A percentile compares a stretch with the other conserved stretches of the same genome.
These are phyloP conservation scores for Xyliphius kryptos DNA, from an alignment of 2,113 vertebrate species.

Conservation along the genomic window DNA sequence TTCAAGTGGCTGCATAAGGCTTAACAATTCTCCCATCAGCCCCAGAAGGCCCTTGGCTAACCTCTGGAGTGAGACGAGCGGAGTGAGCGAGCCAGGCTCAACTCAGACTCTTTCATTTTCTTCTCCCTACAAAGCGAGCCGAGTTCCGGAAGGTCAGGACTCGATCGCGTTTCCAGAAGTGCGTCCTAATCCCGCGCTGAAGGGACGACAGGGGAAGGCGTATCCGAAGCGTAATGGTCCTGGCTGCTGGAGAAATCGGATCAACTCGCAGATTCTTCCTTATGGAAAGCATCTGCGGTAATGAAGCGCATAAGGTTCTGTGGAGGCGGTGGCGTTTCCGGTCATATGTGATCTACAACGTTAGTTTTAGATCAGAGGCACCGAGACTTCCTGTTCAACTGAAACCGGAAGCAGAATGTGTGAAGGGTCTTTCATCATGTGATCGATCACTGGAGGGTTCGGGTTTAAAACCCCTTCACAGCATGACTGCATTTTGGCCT, in stretches of 20 bases:
- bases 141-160: conserved; percentile 13
- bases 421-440: background rate
- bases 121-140: background rate
- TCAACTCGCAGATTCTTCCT: background rate
- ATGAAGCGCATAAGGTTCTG: conserved; percentile 1
- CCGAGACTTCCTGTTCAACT: background rate
- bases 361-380: background rate
- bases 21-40: conserved; percentile 19
- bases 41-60: conserved; percentile 7
- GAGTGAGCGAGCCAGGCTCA: too few relatives aligned
- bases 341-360: background rate
- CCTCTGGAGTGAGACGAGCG: background rate
- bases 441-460: background rate
- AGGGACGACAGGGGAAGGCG: background rate
- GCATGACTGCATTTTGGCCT: too few relatives aligned
- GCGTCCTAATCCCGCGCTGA: conserved; percentile 25
- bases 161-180: background rate
- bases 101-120: background rate
- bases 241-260: background rate
- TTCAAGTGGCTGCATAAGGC: conserved; percentile 16
- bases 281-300: conserved; percentile 10
- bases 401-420: background rate
- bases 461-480: background rate
- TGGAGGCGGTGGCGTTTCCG: background rate
- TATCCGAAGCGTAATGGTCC: too few relatives aligned